Percentiles rank a stretch among this genome's conserved stretches.
These are phyloP conservation scores for Abscondita cerata DNA, from an alignment of 2,888 invertebrate genomes.

Conservation along the genomic window DNA sequence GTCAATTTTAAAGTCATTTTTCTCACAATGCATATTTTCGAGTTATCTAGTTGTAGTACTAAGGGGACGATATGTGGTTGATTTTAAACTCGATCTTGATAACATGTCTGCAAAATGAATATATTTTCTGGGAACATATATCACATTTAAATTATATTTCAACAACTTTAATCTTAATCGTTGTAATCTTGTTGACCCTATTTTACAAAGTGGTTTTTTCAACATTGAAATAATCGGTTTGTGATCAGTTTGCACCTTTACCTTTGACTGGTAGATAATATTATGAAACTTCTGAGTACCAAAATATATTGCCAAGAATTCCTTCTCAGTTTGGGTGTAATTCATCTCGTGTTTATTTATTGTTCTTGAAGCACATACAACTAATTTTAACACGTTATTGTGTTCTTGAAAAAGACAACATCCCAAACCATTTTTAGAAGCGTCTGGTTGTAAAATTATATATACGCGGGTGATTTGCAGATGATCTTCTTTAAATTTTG, in stretches of 20 bases:
- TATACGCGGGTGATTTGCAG: no score
- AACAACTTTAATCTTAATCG: slow-evolving; percentile 34
- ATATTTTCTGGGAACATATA: slow-evolving; percentile 32
- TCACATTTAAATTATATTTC: slow-evolving; percentile 31
- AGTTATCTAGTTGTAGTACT: no score
- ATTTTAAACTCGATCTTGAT: not conserved
- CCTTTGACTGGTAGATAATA: slow-evolving; percentile 28
- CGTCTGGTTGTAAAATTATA: no score
- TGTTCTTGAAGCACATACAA: no score
- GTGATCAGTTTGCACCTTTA: slow-evolving; percentile 38
- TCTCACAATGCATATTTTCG: no score
- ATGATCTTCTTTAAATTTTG: no score
- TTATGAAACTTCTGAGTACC: slow-evolving; percentile 35
- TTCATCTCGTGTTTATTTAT: slow-evolving; percentile 26
- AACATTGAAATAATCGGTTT: slow-evolving; percentile 17
- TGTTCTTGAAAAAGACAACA: no score
- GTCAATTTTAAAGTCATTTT: no score
- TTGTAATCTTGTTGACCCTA: slow-evolving; percentile 29
- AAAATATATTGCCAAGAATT: slow-evolving; percentile 32
- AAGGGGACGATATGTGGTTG: not conserved
- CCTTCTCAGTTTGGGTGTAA: slow-evolving; percentile 36
- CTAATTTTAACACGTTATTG: no score
- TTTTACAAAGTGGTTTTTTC: slow-evolving; percentile 32
- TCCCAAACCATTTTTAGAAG: no score
- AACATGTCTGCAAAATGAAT: no score